Evolutionary conservation across 2,797 vertebrate genomes (phyloP), one percentile per base, ranked within the genome.

Genomic region (Rhinatrema bivittatum): DNA sequence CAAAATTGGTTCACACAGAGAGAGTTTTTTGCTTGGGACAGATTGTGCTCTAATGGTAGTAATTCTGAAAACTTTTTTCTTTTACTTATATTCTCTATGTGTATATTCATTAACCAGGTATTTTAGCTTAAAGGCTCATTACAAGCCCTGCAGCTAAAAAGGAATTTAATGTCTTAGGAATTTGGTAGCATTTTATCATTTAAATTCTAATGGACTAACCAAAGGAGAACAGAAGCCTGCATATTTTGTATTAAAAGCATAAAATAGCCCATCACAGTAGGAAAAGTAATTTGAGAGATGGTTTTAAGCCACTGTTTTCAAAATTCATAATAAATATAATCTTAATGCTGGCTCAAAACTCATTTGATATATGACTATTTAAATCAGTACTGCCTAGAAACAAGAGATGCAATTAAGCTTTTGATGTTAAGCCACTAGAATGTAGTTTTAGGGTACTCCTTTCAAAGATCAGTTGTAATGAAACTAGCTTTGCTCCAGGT

Each of bases 61-160:
- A n/a, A n/a, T n/a, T n/a, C n/a, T n/a, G n/a, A n/a, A n/a, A n/a
- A n/a, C n/a, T n/a, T n/a, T n/a, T n/a, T n/a, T n/a, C n/a, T n/a
- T n/a, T n/a, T n/a, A n/a, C n/a, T n/a, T n/a, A n/a, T n/a, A n/a
- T 42, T 9, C 22, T 37, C 18, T 42, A 47, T 39, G 19, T 53
- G 36, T 4, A 13, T 30, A 4, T 19, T 41, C 5, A 29, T 50
- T 29, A 41, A 40, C n/a, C 3, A 16, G 1, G 6, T 27, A 36
- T 39, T 55, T 49, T 9, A 39, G 39, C 40, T 12, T 3, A 16
- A 20, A 25, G 5, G 2, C 38, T 46, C 21, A 16, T 36, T 47
- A 14, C 10, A 49, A 38, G 7, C 26, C 39, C 42, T 29, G 14
- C 35, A 5, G 11, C 25, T 30, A 27, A 25, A 45, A 33, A 4